These are phyloP conservation scores for Pristionchus mayeri DNA, from an alignment of 2,888 invertebrate species.

Conservation along the genomic window DNA sequence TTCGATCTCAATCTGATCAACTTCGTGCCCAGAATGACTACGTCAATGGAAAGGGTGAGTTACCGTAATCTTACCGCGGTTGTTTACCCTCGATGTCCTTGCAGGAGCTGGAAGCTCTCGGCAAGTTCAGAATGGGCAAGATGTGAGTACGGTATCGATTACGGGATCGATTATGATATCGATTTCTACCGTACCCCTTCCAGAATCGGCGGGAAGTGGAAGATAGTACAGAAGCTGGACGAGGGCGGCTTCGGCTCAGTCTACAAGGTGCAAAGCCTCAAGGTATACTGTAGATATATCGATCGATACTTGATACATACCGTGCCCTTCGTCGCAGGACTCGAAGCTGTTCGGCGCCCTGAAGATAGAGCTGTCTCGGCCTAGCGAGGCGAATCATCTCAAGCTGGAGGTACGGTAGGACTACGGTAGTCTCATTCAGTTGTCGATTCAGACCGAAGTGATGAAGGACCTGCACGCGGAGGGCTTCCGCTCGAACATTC, in stretches of 20 bases:
- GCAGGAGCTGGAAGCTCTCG: slow-evolving; percentile 43
- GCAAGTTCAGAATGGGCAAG: slow-evolving; percentile 42
- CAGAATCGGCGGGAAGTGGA: slow-evolving; percentile 42
- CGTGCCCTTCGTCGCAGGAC: not conserved
- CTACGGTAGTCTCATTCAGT: not conserved
- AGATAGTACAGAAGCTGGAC: slow-evolving; percentile 28
- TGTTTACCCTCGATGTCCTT: not conserved
- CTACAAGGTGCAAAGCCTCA: slow-evolving; percentile 35
- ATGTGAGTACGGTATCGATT: slow-evolving; percentile 38
- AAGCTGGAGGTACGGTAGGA: slow-evolving; percentile 45
- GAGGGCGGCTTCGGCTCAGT: slow-evolving; percentile 46
- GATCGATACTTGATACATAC: too few relatives aligned
- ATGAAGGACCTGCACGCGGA: slow-evolving; percentile 43
- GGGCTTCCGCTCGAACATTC: slow-evolving; percentile 57
- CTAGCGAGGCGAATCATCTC: slow-evolving; percentile 33
- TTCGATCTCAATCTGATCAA: slow-evolving; percentile 14
- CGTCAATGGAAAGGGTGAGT: slow-evolving; percentile 39
- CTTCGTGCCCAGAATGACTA: slow-evolving; percentile 26
- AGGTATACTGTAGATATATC: slow-evolving; percentile 11
- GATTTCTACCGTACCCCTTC: not conserved
- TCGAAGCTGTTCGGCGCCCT: slow-evolving; percentile 18
- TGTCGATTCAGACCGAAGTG: slow-evolving; percentile 36
- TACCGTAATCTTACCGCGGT: not conserved
- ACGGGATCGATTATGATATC: not conserved
- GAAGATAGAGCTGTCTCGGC: slow-evolving; percentile 7